Evolutionary conservation across 2,888 invertebrate genomes (phyloP), one percentile per base, ranked within the genome.

Genomic region (Melangyna quadrimaculata): DNA sequence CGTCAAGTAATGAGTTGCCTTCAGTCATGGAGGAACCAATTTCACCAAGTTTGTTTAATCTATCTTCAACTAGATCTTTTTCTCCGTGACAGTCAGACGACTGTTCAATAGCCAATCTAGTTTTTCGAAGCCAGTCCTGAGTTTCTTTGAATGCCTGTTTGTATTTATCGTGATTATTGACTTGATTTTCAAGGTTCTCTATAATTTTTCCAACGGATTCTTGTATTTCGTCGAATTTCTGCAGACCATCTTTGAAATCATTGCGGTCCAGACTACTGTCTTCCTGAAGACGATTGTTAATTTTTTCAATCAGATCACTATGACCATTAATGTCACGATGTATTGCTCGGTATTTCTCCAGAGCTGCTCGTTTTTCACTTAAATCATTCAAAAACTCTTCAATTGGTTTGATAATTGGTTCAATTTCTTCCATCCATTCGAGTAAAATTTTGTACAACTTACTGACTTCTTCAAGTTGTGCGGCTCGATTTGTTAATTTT

Each of bases 371-470:
- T 92, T 98, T 98, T 90, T 98, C 98, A 69, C 97, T 96, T 2
- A 98, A 93, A 90, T 98, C 98, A 89, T 97, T 96, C 32, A 96
- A 94, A 80, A 94, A 94, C 89, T 96, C 95, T 82, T 95, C 95
- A 2, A 95, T 94, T n/a, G 87, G 80, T 89, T 95, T 95, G 8
- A 97, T 94, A 91, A 97, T 97, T 61, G 95, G 95, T 89, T 97
- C 97, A 80, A 97, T 94, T 89, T 98, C 98, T 84, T 96, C 96
- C 75, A 98, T 93, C 97, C 98, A 98, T 89, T 97, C 96, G 7
- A 95, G 93, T 75, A 98, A 93, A 51, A 97, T 94, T 89, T 97
- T 96, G 90, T 96, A 95, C 67, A 95, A 93, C 92, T 98, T 97
- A 83, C 96, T 96, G 83, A 98, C 95, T 90, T 98, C 98, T 92